phyloP scores from a whole-genome alignment of 2,797 vertebrate species.

The Borostomias antarcticus region DNA sequence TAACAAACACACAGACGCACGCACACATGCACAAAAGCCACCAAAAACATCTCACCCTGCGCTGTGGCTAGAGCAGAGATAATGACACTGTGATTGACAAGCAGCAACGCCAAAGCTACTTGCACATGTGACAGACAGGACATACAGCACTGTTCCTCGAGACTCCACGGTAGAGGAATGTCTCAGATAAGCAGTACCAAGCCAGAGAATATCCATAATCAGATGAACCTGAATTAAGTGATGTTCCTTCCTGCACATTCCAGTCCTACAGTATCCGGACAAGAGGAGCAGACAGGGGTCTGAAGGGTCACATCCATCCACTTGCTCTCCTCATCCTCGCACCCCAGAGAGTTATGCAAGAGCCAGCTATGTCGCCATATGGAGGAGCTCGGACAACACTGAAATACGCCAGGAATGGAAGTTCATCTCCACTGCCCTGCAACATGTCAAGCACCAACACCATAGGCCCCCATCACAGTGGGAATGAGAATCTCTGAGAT shows the following conservation, averaged over 20 bases:
- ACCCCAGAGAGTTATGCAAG: conserved; percentile 31
- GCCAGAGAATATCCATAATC: too few relatives aligned
- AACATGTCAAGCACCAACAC: conserved; percentile 41
- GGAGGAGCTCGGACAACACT: conserved; percentile 35
- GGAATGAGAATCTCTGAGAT: conserved; percentile 20
- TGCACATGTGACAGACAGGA: too few relatives aligned
- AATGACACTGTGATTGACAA: too few relatives aligned
- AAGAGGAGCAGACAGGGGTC: not conserved
- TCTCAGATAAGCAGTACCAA: too few relatives aligned
- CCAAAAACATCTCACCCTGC: too few relatives aligned
- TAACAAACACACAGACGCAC: too few relatives aligned
- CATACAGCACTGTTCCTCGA: too few relatives aligned
- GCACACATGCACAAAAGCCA: too few relatives aligned
- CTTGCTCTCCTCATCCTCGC: conserved; percentile 26
- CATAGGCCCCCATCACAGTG: conserved; percentile 1
- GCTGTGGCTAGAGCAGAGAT: too few relatives aligned
- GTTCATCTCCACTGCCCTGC: conserved; percentile 15
- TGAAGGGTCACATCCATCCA: not conserved
- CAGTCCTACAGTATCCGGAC: not conserved
- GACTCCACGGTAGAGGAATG: too few relatives aligned
- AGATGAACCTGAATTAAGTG: too few relatives aligned
- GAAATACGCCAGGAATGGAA: conserved; percentile 31
- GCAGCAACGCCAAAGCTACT: too few relatives aligned
- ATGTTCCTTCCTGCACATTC: not conserved
- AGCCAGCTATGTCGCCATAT: conserved; percentile 21